Base-by-base conservation (phyloP, 2,113 vertebrate species). In the Falcunculus frontatus region DNA sequence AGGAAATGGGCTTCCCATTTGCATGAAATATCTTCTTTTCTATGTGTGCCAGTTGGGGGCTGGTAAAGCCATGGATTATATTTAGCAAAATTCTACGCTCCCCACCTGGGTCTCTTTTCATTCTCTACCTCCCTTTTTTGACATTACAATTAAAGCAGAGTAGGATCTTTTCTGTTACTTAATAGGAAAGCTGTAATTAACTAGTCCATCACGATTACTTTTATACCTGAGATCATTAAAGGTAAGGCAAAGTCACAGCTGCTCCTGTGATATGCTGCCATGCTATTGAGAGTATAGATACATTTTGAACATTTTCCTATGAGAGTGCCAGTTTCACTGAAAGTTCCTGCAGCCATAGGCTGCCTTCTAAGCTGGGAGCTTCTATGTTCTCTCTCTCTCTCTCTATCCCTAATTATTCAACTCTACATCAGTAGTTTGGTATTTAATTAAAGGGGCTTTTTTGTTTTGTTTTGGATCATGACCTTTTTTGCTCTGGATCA, bases 171-270 rank as follows among this genome's bases (percentile, higher is more conserved):
- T 75, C 53, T 67, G 46, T 33, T 86, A 47, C n/a, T 60, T 84
- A 68, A 35, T 33, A 73, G 37, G 57, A 84, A 87, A 89, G 70
- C 65, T 93, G n/a, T 87, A 96, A 96, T 93, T 96, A 96, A 87
- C 65, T 52, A 60, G 49, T 82, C 84, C 35, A 44, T 96, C 73
- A 64, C 13, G 37, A 79, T 56, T 92, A 78, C 87, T 83, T 96
- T 95, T 87, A 79, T 91, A 64, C 41, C 47, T 17, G 60, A 91
- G 78, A 72, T 76, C 57, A 26, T 90, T 84, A 42, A 25, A 87
- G 68, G 35, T 77, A 73, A 93, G 39, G 76, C 39, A 53, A 69
- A 90, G 60, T 23, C 5, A 2, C 68, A 63, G 62, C 79, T 77
- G 39, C 53, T 92, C 55, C 42, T 70, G 5, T 39, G 47, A 55